Base-by-base conservation (phyloP, 2,113 vertebrate species). In the Marcusenius ussheri region DNA sequence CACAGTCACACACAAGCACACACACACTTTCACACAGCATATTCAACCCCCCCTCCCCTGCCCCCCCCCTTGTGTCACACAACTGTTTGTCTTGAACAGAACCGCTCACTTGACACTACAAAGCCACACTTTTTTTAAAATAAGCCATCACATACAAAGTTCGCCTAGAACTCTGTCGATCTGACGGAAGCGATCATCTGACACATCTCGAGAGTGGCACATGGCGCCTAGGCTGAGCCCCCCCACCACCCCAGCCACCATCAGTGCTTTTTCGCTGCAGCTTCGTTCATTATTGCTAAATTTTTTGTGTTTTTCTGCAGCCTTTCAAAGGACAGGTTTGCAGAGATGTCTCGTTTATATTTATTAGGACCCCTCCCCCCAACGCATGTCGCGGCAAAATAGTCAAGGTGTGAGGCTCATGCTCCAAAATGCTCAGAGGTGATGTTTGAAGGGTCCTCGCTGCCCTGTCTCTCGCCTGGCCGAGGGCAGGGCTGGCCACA, bases 111-210 rank as follows among this genome's bases (percentile, higher is more conserved):
- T 46, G 83, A 84, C 83, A 47, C 39, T 84, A 84, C 83, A 84
- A 84, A 84, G 83, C 83, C 88, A 77, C 62, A 89, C 62, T 77
- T 89, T 89, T 70, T 88, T 88, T 39, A 0, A 77, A 77, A 77
- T 77, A 77, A 77, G 31, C 13, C 70, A 35, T 77, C 50, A 35
- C n/a, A 11, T 53, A 53, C 31, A 50, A 87, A 31, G 42, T 87
- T 87, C 46, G 49, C 49, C 50, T 87, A 47, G 24, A 87, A 56
- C 83, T 87, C 47, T 87, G 85, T 56, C 27, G 31, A n/a, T 53
- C n/a, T 87, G 15, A 47, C 39, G 45, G 39, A 84, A 84, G 39
- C 35, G 3, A 77, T 77, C 70, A 77, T 35, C 70, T 39, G 31
- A 42, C 35, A 19, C 35, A 15, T 80, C 74, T 80, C 2, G n/a